A percentile compares a stretch with the other conserved stretches of the same genome.
These are phyloP conservation scores for Oasisia sp. DNA, from an alignment of 2,888 invertebrate genomes.

Conservation along the genomic window DNA sequence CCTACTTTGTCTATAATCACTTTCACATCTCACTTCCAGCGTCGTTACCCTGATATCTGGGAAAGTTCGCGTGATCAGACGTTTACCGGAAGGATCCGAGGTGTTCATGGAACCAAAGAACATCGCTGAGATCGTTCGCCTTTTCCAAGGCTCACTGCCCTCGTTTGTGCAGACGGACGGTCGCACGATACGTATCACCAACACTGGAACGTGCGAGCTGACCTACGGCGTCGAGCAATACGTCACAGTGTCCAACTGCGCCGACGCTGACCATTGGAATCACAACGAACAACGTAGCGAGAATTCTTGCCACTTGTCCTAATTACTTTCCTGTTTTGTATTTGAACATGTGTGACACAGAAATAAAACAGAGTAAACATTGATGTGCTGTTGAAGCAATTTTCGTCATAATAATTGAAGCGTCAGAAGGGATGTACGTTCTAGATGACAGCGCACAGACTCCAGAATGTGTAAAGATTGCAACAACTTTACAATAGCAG, in stretches of 20 bases:
- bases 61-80: background rate
- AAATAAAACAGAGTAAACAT: background rate
- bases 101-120: background rate
- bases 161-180: background rate
- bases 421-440: too few species aligned
- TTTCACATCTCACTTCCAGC: background rate
- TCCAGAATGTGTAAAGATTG: too few species aligned
- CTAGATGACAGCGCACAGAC: too few species aligned
- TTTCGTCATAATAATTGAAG: too few species aligned
- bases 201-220: background rate
- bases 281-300: too few species aligned
- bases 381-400: too few species aligned
- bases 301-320: background rate
- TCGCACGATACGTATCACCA: background rate
- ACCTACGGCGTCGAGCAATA: background rate
- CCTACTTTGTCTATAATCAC: background rate
- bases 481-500: too few species aligned
- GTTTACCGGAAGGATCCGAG: background rate
- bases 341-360: background rate
- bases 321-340: background rate
- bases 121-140: background rate
- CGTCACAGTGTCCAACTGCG: background rate
- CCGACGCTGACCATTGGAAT: too few species aligned
- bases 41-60: background rate
- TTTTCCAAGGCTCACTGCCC: background rate